A percentile compares a stretch with the other conserved stretches of the same genome.
These are phyloP conservation scores for Leptocoma aspasia DNA, from an alignment of 2,113 vertebrate genomes.

Conservation along the genomic window DNA sequence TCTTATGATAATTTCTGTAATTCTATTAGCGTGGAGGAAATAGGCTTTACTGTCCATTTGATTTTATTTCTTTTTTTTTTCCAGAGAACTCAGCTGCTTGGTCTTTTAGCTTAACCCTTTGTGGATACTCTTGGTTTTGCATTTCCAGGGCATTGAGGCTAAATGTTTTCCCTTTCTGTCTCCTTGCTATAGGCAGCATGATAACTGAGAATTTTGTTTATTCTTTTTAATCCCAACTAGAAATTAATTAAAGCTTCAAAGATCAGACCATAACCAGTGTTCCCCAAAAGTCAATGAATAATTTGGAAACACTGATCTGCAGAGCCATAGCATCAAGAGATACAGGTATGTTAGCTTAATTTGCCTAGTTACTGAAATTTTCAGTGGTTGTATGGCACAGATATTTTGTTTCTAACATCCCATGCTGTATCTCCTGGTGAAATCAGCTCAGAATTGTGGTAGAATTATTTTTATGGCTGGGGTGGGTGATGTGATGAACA, in stretches of 20 bases:
- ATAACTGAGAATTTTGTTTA: not conserved
- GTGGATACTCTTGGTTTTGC: not conserved
- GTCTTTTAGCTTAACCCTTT: conserved; percentile 46
- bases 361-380: not conserved
- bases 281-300: not conserved
- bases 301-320: not conserved
- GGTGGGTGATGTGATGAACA: not conserved
- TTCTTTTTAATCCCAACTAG: not conserved
- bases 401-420: not conserved
- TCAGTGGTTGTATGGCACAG: not conserved
- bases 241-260: not conserved
- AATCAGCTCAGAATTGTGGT: not conserved
- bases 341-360: not conserved
- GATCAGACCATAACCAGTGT: not conserved
- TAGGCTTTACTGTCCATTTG: conserved; percentile 42
- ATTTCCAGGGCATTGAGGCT: not conserved
- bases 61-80: not conserved
- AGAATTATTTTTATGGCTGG: conserved; percentile 9
- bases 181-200: not conserved
- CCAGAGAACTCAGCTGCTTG: not conserved
- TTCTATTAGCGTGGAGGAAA: conserved; percentile 52
- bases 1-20: conserved; percentile 61
- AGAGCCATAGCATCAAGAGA: not conserved
- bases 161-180: not conserved
- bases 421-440: not conserved